Evolutionary conservation across 1,140 invertebrate genomes (phyloP).

Genomic region (Myzus persicae): DNA sequence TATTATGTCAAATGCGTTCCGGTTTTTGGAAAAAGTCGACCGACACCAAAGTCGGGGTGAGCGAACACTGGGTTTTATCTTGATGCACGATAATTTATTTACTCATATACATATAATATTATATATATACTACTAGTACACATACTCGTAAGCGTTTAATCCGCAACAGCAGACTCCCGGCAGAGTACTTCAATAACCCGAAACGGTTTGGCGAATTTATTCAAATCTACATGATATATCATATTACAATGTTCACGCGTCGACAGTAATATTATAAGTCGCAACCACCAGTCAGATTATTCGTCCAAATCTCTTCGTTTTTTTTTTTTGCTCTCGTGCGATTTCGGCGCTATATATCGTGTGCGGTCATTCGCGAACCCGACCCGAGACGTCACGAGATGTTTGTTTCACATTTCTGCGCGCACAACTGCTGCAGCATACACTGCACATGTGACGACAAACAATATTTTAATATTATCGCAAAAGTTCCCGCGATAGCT

Average conservation of each 20-base stretch:
- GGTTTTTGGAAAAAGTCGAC: no score
- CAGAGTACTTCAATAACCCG: background rate
- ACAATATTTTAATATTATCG: background rate
- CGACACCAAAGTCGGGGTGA: no score
- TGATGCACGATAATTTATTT: no score
- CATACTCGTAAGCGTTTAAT: no score
- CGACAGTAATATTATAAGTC: slow-evolving; percentile 17
- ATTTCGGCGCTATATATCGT: background rate
- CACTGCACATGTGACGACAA: no score
- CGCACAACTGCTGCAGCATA: background rate
- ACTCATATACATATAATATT: background rate
- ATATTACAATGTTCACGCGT: background rate
- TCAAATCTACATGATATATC: slow-evolving; percentile 17
- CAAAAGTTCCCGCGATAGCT: background rate
- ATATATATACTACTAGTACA: no score
- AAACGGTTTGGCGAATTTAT: background rate
- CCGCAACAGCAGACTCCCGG: background rate
- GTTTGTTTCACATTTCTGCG: background rate
- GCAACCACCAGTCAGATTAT: background rate
- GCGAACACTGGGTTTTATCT: no score
- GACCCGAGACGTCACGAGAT: background rate
- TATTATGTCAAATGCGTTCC: no score
- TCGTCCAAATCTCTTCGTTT: background rate
- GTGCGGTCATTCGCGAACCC: background rate
- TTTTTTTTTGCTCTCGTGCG: no score